Percentiles rank a stretch among this genome's conserved stretches.
These are phyloP conservation scores for Eremophila alpestris DNA, from an alignment of 2,797 vertebrate genomes.

Conservation along the genomic window DNA sequence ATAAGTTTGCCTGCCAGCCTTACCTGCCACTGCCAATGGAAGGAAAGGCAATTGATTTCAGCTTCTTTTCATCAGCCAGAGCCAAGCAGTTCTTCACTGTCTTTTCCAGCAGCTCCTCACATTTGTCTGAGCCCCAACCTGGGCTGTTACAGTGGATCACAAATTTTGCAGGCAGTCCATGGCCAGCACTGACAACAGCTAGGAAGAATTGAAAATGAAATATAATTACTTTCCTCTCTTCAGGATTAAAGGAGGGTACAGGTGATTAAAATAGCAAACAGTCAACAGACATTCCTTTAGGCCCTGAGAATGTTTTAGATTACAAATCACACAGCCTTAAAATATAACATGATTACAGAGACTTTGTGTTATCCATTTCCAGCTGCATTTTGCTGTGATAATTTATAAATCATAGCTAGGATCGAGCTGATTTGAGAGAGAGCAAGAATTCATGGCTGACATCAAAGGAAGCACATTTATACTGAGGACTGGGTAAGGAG, in stretches of 20 bases:
- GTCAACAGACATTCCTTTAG: not conserved
- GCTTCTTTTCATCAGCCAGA: constrained; percentile 96
- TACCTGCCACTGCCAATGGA: constrained; percentile 97
- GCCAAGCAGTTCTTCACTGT: constrained; percentile 97
- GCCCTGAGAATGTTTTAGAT: not conserved
- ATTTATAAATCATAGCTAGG: constrained; percentile 33
- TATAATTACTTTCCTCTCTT: constrained; percentile 9
- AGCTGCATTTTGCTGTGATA: constrained; percentile 9
- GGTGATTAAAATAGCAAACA: constrained; percentile 22
- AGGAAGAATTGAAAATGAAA: constrained; percentile 24
- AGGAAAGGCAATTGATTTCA: constrained; percentile 96
- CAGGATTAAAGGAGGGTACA: not conserved
- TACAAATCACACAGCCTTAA: constrained; percentile 27
- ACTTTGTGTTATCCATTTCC: constrained; percentile 20
- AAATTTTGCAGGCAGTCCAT: constrained; percentile 92
- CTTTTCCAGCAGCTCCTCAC: constrained; percentile 95
- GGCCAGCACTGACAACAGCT: constrained; percentile 90
- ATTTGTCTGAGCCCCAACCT: constrained; percentile 93
- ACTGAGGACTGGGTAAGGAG: not conserved
- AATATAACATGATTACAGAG: constrained; percentile 27
- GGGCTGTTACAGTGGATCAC: constrained; percentile 99
- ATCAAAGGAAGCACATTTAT: constrained; percentile 6
- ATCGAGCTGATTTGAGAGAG: not conserved
- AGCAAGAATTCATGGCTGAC: constrained; percentile 4
- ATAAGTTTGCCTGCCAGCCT: not conserved